Conservation (phyloP, 64 coral and sea anemone genomes). For the Pachyseris speciosa region DNA sequence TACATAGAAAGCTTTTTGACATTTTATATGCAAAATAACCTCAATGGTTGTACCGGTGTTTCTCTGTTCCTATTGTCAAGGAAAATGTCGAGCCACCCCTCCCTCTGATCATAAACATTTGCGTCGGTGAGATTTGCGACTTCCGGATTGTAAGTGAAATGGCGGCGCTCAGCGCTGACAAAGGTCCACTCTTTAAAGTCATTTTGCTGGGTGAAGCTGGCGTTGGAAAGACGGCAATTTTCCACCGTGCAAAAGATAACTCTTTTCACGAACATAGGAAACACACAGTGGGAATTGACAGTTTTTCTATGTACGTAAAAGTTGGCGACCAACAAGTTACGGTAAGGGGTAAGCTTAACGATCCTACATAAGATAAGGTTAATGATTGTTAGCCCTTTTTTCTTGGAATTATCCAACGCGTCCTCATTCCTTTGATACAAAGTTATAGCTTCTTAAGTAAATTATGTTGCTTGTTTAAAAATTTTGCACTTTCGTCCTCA, state of each 20-base stretch:
- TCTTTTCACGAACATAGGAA: conserved; percentile 62
- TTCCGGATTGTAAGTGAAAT: background rate
- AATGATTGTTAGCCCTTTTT: too few species aligned
- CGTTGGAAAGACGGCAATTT: conserved; percentile 92
- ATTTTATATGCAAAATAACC: too few species aligned
- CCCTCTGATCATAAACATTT: background rate
- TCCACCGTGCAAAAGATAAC: conserved; percentile 85
- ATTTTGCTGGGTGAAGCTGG: conserved; percentile 94
- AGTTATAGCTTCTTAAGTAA: too few species aligned
- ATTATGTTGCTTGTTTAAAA: too few species aligned
- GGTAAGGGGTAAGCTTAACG: too few species aligned
- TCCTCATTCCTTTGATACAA: too few species aligned
- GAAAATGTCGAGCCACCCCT: background rate
- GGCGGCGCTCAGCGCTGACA: conserved; percentile 78
- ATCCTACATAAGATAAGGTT: too few species aligned
- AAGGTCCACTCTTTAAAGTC: conserved; percentile 92
- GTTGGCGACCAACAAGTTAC: conserved; percentile 77
- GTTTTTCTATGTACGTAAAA: conserved; percentile 85
- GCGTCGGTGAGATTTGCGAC: background rate
- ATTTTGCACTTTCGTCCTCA: too few species aligned
- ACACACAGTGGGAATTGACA: conserved; percentile 88
- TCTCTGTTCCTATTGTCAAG: conserved; percentile 19
- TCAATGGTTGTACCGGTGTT: too few species aligned
- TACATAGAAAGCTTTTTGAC: too few species aligned
- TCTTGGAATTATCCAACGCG: too few species aligned